A percentile compares a stretch with the other conserved stretches of the same genome.
Conservation (phyloP, 1,140 invertebrate species). For the Asbolus verrucosus region DNA sequence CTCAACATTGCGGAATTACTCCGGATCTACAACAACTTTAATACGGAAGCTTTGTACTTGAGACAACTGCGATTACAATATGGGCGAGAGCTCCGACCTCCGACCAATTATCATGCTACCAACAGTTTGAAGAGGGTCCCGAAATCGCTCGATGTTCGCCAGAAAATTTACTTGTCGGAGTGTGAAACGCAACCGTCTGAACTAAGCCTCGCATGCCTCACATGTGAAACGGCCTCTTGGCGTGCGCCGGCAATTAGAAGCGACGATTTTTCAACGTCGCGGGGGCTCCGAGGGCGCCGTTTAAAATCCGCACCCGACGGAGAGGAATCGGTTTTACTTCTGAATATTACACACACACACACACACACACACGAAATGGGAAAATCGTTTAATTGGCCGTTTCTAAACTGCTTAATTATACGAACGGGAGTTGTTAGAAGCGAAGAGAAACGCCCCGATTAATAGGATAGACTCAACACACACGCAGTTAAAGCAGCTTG, state of each 20-base stretch:
- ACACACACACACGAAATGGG: background rate
- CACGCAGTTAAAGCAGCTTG: no score
- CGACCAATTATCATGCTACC: background rate
- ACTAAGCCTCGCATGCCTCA: background rate
- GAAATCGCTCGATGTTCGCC: background rate
- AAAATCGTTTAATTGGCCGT: slow-evolving; percentile 1
- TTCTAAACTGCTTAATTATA: slow-evolving; percentile 3
- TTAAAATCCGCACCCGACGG: no score
- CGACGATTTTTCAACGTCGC: no score
- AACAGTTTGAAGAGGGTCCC: background rate
- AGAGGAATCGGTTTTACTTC: background rate
- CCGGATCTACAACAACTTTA: background rate
- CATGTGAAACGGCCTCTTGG: no score
- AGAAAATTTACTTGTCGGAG: background rate
- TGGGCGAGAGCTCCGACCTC: background rate
- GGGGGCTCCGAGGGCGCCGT: no score
- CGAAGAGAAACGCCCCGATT: background rate
- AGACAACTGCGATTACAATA: slow-evolving; percentile 5
- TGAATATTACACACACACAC: background rate
- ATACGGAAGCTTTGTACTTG: background rate
- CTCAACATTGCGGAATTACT: background rate
- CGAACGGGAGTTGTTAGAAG: background rate
- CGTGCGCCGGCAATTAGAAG: no score
- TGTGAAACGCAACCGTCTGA: background rate
- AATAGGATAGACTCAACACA: no score